Percentiles rank a stretch among this genome's conserved stretches.
Conservation (phyloP, 2,113 vertebrate species). For the Archocentrus centrarchus region DNA sequence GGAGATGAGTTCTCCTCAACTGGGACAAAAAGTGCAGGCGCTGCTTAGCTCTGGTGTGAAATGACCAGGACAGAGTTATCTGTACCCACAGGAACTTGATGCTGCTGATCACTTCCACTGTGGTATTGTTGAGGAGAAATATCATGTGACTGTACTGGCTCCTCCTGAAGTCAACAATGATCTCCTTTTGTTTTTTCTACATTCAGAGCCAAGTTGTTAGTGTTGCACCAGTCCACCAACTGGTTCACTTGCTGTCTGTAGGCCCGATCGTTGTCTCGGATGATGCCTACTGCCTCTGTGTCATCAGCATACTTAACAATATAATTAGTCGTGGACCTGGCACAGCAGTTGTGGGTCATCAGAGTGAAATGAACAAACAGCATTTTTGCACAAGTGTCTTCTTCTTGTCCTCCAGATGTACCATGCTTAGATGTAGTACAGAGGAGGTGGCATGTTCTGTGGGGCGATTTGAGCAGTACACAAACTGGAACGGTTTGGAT, state of each 20-base stretch:
- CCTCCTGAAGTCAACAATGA: not conserved
- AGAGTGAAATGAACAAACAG: not conserved
- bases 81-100: not conserved
- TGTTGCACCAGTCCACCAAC: too few relatives aligned
- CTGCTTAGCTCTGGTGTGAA: not conserved
- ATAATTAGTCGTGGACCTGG: not conserved
- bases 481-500: not conserved
- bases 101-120: not conserved
- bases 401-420: not conserved
- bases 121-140: not conserved
- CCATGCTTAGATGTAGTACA: not conserved
- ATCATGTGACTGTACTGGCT: not conserved
- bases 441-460: not conserved
- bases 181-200: not conserved
- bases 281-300: not conserved
- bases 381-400: not conserved
- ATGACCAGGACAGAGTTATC: not conserved
- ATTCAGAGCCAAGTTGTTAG: not conserved
- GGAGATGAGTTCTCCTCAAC: not conserved
- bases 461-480: not conserved
- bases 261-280: not conserved
- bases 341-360: not conserved
- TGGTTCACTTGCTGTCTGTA: not conserved
- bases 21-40: not conserved
- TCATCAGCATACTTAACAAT: not conserved